Percentiles rank a stretch among this genome's conserved stretches.
Conservation (phyloP, 2,113 vertebrate genomes). For the Hoplias malabaricus region DNA sequence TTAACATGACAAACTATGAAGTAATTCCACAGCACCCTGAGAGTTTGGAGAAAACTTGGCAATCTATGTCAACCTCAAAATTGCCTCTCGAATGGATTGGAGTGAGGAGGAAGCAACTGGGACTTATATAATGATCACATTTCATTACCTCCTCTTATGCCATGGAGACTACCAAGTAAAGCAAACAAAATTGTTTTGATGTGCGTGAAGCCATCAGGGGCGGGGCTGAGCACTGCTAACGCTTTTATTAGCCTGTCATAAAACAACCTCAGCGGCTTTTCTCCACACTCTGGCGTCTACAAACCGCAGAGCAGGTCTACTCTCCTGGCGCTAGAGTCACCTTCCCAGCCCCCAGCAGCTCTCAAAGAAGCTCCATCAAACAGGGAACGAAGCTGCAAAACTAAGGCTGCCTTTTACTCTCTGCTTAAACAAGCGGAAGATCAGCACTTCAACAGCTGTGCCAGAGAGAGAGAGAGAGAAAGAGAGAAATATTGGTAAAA, state of each 20-base stretch:
- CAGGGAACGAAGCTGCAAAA: conserved; percentile 59
- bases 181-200: conserved; percentile 66
- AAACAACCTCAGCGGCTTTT: neutral
- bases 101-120: conserved; percentile 60
- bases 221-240: conserved; percentile 41
- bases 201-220: conserved; percentile 59
- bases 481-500: neutral
- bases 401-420: conserved; percentile 59
- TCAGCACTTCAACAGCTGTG: too few species aligned
- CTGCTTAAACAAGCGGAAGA: conserved; percentile 64
- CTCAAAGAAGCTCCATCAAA: conserved; percentile 55
- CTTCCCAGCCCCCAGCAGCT: neutral
- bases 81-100: conserved; percentile 54
- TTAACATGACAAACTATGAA: neutral
- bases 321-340: neutral
- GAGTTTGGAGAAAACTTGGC: conserved; percentile 49
- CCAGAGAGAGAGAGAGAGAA: neutral
- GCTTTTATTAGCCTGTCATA: conserved; percentile 25
- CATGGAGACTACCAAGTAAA: conserved; percentile 68
- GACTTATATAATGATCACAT: conserved; percentile 70
- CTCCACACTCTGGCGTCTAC: neutral
- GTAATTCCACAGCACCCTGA: neutral
- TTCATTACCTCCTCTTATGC: conserved; percentile 68
- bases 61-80: conserved; percentile 65
- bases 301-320: conserved; percentile 10